Evolutionary conservation across 2,888 invertebrate species (phyloP).

Genomic region (Gonocerus acuteangulatus): DNA sequence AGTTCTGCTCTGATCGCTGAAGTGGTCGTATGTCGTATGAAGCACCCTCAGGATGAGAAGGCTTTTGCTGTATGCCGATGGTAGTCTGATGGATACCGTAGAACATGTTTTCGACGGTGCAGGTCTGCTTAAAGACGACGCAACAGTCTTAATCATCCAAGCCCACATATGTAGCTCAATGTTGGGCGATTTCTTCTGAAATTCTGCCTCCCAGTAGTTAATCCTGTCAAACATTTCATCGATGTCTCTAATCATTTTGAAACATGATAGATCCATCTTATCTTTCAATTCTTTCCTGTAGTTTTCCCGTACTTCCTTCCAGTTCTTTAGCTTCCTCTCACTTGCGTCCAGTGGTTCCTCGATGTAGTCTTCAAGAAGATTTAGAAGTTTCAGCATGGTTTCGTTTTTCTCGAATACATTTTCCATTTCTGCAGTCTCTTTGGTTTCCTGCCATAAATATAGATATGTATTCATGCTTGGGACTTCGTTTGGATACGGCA

Average conservation of each 20-base stretch:
- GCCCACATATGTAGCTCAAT: constrained; percentile 31
- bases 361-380: constrained; percentile 36
- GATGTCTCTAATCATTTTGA: constrained; percentile 45
- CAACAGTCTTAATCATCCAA: constrained; percentile 30
- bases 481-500: constrained; percentile 52
- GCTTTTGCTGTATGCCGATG: constrained; percentile 50
- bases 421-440: constrained; percentile 37
- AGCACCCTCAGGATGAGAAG: constrained; percentile 52
- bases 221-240: constrained; percentile 21
- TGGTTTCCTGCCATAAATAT: constrained; percentile 49
- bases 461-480: constrained; percentile 54
- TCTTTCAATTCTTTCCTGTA: constrained; percentile 44
- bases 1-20: constrained; percentile 48
- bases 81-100: constrained; percentile 50
- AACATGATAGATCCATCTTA: constrained; percentile 48
- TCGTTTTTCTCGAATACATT: constrained; percentile 29
- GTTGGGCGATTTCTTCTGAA: constrained; percentile 26
- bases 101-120: constrained; percentile 51
- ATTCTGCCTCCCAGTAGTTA: constrained; percentile 32
- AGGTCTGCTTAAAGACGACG: constrained; percentile 43
- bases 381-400: constrained; percentile 28
- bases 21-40: constrained; percentile 52
- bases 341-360: constrained; percentile 37
- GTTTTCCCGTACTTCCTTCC: constrained; percentile 37
- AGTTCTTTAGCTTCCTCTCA: constrained; percentile 34